A percentile compares a stretch with the other conserved stretches of the same genome.
These are phyloP conservation scores for Strigamia crassipes DNA, from an alignment of 2,888 invertebrate genomes.

Conservation along the genomic window DNA sequence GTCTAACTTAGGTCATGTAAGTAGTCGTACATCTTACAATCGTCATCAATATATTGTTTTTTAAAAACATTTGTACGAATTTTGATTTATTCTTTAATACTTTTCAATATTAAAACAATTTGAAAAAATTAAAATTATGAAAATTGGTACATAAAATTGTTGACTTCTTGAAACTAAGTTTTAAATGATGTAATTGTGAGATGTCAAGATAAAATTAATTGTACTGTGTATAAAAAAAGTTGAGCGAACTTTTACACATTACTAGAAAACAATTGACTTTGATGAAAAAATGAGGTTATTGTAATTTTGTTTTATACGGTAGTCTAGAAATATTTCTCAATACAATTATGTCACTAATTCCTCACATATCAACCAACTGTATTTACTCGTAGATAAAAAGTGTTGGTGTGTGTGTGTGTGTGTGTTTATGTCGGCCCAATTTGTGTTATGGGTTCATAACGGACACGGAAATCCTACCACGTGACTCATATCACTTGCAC, in stretches of 20 bases:
- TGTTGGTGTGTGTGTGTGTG: neutral
- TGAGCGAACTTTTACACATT: slow-evolving; percentile 20
- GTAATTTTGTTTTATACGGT: neutral
- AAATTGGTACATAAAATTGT: neutral
- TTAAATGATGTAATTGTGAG: neutral
- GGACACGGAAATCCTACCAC: slow-evolving; percentile 24
- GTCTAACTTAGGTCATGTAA: neutral
- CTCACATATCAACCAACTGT: neutral
- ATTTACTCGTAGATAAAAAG: slow-evolving; percentile 3
- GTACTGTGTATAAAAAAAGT: neutral
- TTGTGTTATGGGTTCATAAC: slow-evolving; percentile 12
- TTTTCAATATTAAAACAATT: neutral
- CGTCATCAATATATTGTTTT: no score
- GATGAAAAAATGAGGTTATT: slow-evolving; percentile 1
- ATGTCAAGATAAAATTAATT: slow-evolving; percentile 11
- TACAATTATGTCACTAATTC: neutral
- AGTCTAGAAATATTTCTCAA: neutral
- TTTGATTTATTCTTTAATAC: no score
- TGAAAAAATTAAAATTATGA: neutral
- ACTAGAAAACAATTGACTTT: neutral
- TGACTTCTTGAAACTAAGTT: neutral
- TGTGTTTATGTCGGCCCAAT: slow-evolving; percentile 16
- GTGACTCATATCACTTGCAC: neutral
- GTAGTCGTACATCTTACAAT: neutral
- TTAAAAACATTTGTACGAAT: no score